Percentiles rank a stretch among this genome's conserved stretches.
These are phyloP conservation scores for Mesocricetus auratus DNA, from an alignment of 2,113 vertebrate species.

Conservation along the genomic window DNA sequence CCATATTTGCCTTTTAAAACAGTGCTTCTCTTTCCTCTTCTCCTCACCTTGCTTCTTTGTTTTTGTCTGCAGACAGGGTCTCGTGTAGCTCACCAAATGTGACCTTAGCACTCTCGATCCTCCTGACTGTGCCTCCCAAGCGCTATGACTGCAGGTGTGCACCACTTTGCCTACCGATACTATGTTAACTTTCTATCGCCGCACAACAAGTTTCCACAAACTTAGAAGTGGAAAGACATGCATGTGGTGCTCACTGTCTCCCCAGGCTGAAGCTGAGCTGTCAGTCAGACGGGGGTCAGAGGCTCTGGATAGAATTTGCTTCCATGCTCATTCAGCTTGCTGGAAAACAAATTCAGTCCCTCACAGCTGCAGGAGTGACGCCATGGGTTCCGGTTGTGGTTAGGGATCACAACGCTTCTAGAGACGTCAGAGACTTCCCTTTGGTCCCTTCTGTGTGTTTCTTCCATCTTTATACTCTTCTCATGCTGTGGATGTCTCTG, in stretches of 20 bases:
- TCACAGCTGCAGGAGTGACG: neutral
- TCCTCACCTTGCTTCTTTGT: neutral
- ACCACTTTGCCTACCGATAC: neutral
- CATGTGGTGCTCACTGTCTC: neutral
- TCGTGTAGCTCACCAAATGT: neutral
- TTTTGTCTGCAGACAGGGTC: no score
- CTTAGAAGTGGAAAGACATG: neutral
- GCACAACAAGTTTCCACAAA: neutral
- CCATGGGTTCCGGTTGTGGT: neutral
- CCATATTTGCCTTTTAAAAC: neutral
- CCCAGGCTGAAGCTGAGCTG: neutral
- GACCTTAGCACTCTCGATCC: neutral
- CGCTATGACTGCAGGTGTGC: no score
- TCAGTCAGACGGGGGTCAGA: neutral
- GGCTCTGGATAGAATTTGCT: neutral
- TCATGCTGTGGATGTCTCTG: neutral
- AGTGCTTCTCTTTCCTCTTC: neutral
- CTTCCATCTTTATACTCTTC: neutral
- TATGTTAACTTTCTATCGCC: neutral
- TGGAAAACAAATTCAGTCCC: neutral
- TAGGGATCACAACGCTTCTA: neutral
- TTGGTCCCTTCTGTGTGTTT: neutral
- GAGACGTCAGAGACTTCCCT: neutral
- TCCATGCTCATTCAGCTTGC: neutral
- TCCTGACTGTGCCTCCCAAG: neutral